phyloP scores from a whole-genome alignment of 1,140 invertebrate species.

The Adoxophyes honmai region DNA sequence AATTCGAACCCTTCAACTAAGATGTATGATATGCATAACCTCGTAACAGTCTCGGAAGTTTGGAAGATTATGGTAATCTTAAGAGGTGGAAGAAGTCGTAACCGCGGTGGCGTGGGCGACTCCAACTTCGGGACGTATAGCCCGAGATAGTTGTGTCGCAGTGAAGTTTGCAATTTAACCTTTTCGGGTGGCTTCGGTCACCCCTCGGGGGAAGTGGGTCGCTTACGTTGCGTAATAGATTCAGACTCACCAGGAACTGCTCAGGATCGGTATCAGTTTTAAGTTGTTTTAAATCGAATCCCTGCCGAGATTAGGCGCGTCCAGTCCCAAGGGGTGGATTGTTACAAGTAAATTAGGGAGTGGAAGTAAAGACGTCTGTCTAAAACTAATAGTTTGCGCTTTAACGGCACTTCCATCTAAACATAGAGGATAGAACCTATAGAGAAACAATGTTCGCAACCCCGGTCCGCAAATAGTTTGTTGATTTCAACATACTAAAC shows the following conservation, averaged over 20 bases:
- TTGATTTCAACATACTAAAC: no score
- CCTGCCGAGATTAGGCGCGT: not conserved
- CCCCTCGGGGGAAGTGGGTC: constrained; percentile 29
- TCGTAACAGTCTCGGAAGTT: constrained; percentile 11
- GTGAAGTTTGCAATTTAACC: constrained; percentile 42
- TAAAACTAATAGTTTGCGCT: no score
- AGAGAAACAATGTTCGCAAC: no score
- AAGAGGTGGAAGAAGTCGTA: constrained; percentile 1
- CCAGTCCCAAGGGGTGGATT: constrained; percentile 15
- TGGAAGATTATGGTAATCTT: constrained; percentile 13
- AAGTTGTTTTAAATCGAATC: constrained; percentile 18
- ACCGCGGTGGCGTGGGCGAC: not conserved
- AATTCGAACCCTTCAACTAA: no score
- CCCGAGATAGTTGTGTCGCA: constrained; percentile 24
- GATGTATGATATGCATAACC: constrained; percentile 13
- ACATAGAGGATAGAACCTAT: no score
- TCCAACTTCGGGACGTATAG: constrained; percentile 4
- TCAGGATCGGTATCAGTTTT: constrained; percentile 22
- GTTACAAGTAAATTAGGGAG: no score
- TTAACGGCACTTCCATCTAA: no score
- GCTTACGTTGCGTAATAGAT: constrained; percentile 41
- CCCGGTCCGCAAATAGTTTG: no score
- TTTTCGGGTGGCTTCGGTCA: constrained; percentile 33
- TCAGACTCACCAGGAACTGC: constrained; percentile 25
- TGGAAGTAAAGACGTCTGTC: no score